Evolutionary conservation across 2,888 invertebrate genomes (phyloP).

Genomic region (Nomada hirtipes): DNA sequence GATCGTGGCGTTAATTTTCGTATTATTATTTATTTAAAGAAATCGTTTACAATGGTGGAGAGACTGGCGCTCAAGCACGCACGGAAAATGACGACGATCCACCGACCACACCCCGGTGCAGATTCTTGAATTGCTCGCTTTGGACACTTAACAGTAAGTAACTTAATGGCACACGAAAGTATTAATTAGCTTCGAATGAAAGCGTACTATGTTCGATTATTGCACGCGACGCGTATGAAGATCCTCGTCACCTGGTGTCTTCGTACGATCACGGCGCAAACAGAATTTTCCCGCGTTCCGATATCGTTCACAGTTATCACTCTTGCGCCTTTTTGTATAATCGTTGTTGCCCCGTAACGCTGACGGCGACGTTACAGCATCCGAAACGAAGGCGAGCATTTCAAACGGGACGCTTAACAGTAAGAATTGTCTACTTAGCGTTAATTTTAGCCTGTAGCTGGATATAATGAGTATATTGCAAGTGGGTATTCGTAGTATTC

Average conservation of each 20-base stretch:
- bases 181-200: conserved; percentile 57
- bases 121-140: conserved; percentile 42
- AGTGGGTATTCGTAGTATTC: conserved; percentile 39
- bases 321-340: neutral
- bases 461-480: conserved; percentile 53
- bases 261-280: conserved; percentile 15
- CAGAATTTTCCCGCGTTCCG: neutral
- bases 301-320: conserved; percentile 4
- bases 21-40: conserved; percentile 69
- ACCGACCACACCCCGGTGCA: conserved; percentile 25
- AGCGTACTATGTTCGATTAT: conserved; percentile 53
- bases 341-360: neutral
- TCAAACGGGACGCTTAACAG: conserved; percentile 56
- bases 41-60: conserved; percentile 66
- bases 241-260: neutral
- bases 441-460: conserved; percentile 56
- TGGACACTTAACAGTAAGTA: conserved; percentile 59
- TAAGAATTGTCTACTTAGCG: conserved; percentile 71
- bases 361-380: neutral
- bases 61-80: conserved; percentile 43
- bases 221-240: conserved; percentile 26
- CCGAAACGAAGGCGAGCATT: conserved; percentile 44
- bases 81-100: conserved; percentile 37
- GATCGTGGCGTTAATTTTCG: conserved; percentile 38
- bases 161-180: conserved; percentile 70